These are phyloP conservation scores for Phortica variegata DNA, from an alignment of 1,140 invertebrate genomes.

Conservation along the genomic window DNA sequence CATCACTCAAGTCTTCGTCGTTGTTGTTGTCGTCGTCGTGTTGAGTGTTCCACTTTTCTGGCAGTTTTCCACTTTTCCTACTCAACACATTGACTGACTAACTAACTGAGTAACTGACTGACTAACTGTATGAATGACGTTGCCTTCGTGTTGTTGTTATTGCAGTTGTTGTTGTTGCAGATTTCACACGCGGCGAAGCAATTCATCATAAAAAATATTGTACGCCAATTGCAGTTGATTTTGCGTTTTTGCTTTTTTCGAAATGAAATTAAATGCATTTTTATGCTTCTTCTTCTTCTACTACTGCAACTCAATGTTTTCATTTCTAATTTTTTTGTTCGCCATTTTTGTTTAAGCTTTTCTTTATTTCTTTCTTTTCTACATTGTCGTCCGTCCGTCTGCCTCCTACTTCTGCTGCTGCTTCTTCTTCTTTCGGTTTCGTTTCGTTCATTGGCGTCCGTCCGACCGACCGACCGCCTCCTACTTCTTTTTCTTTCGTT, in stretches of 20 bases:
- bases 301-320: conserved; percentile 8
- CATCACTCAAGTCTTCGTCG: too few species aligned
- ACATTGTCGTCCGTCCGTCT: conserved; percentile 24
- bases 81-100: not conserved
- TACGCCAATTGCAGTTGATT: conserved; percentile 34
- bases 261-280: not conserved
- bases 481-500: not conserved
- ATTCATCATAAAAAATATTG: conserved; percentile 55
- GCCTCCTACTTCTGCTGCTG: not conserved
- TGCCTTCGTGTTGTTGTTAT: conserved; percentile 10
- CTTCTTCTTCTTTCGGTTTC: not conserved
- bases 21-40: conserved; percentile 26
- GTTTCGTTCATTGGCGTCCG: conserved; percentile 14
- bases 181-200: conserved; percentile 54
- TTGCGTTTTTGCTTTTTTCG: conserved; percentile 5
- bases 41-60: conserved; percentile 51
- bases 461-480: conserved; percentile 22
- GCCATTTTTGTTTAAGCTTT: conserved; percentile 49
- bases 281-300: not conserved
- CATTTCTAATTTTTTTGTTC: too few species aligned
- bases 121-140: too few species aligned
- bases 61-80: conserved; percentile 44
- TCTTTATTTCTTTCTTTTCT: too few species aligned
- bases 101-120: too few species aligned
- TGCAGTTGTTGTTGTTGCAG: conserved; percentile 24